Conservation (phyloP, 2,888 invertebrate genomes). For the Hyposoter didymator region DNA sequence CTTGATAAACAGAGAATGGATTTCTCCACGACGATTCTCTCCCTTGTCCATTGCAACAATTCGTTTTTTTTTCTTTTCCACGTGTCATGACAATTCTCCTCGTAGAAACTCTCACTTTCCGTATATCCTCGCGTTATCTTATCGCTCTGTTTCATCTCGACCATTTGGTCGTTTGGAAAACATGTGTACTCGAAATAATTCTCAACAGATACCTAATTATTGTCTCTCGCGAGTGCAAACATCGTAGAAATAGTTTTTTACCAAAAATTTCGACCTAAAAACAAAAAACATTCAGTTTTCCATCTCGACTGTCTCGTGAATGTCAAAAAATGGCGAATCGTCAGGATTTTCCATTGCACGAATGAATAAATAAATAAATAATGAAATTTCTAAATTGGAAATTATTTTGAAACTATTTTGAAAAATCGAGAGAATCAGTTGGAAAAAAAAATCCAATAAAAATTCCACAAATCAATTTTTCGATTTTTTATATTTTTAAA, state of each 20-base stretch:
- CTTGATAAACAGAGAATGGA: not conserved
- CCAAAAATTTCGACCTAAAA: not conserved
- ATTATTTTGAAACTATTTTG: no score
- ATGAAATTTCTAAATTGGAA: no score
- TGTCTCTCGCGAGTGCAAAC: not conserved
- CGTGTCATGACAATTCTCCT: not conserved
- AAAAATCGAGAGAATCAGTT: no score
- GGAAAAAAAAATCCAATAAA: no score
- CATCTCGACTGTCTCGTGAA: no score
- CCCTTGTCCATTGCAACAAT: not conserved
- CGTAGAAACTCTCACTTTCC: slow-evolving; percentile 4
- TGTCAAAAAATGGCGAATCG: no score
- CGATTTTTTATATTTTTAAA: no score
- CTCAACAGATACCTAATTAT: not conserved
- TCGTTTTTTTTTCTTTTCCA: not conserved
- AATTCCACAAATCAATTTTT: no score
- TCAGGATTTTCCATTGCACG: no score
- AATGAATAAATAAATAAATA: no score
- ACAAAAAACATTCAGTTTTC: not conserved
- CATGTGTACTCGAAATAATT: not conserved
- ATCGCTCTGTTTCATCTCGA: slow-evolving; percentile 10
- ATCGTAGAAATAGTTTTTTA: not conserved
- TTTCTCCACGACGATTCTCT: not conserved
- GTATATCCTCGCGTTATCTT: not conserved
- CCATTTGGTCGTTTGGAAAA: slow-evolving; percentile 10